Evolutionary conservation across 2,797 vertebrate species (phyloP), one percentile per base, ranked within the genome.

Genomic region (Xiphophorus birchmanni): DNA sequence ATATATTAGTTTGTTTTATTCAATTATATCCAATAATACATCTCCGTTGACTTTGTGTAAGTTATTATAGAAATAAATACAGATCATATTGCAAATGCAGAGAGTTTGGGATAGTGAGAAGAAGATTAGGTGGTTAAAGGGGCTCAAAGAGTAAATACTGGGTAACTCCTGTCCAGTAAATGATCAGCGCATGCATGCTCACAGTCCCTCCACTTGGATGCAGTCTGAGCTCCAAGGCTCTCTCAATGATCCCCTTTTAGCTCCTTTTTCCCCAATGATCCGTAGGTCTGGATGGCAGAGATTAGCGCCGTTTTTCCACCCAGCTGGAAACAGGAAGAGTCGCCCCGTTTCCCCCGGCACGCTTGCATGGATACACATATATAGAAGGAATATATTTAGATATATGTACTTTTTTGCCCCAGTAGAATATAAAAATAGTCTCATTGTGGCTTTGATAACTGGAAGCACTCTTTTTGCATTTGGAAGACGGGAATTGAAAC

Each of bases 1-100:
- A 96, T 96, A 96, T 96, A 96, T 96, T 96, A 94, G 95, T 96
- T 96, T 95, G 93, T 95, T 96, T 96, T 96, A 96, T 96, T 96
- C 94, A 96, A 95, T 96, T 94, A 94, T 96, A 96, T 95, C 90
- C 95, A 96, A 95, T 96, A 95, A 95, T 95, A 95, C 71, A 92
- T 95, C 94, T 96, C 92, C 92, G 89, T 94, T 93, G 92, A 94
- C 93, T 93, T 93, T 91, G 94, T 94, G 93, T 95, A 95, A 94
- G 93, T 93, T 95, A 94, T 94, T 92, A 95, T 96, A 96, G 91
- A 96, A 96, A 96, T 96, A 95, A 95, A 95, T 95, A 96, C 94
- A 95, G 94, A 93, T 96, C 95, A 95, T 95, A 94, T 96, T 95
- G 94, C 94, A 96, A 96, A 96, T 94, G 95, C 95, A 95, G 94